Evolutionary conservation across 2,888 invertebrate genomes (phyloP), one percentile per base, ranked within the genome.

Genomic region (Xestia c-nigrum): DNA sequence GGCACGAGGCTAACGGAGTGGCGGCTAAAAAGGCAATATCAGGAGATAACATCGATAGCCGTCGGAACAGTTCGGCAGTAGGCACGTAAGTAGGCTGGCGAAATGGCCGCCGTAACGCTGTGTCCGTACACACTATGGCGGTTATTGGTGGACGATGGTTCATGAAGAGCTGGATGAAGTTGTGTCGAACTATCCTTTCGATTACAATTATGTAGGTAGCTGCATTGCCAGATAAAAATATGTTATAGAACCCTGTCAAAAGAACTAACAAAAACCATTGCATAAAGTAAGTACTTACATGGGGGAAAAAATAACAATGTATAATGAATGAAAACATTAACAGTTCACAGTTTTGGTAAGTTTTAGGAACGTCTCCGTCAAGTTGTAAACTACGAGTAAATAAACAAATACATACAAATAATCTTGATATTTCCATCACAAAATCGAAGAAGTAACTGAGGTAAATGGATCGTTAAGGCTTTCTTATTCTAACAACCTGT

Each of bases 1-100:
- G 77, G 77, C 59, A 57, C 80, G 74, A 81, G 81, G 86, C 83
- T 90, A 90, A 90, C 89, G 89, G 89, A 57, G 84, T 80, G 86
- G 84, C 81, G 83, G 89, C 89, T 89, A 91, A 91, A 91, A 90
- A 90, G 92, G 90, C 90, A 90, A 91, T 92, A 93, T 91, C 89
- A 88, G 86, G 85, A 89, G 92, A 92, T 93, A 90, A 84, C 90
- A 91, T 91, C 89, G 88, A 88, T 87, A 86, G 86, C 83, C 84
- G 83, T 47, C 82, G 82, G 85, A 84, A 85, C 87, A 84, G 84
- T 84, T 88, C 86, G 84, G 87, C 90, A 85, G 83, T 83, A 85
- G 84, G 88, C 90, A 91, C 92, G 91, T 91, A 91, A 90, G 91
- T 91, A 91, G 90, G 89, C 90, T 89, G 90, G 73, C 86, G 71